Percentiles rank a stretch among this genome's conserved stretches.
Evolutionary conservation across 2,797 vertebrate species (phyloP).

Genomic region (Catharus ustulatus): DNA sequence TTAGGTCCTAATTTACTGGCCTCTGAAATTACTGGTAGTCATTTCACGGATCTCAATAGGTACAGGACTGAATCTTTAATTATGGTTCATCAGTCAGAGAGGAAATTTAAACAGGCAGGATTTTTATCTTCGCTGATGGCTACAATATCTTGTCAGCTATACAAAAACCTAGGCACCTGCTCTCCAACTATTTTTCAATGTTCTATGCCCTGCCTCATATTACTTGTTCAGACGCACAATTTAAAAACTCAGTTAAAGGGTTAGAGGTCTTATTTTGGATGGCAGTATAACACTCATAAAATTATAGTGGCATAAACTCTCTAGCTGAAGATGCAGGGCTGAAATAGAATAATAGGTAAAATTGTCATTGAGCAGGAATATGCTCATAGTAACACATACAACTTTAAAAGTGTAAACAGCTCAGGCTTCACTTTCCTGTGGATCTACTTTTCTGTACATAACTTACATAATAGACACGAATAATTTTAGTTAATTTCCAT

Average conservation of each 20-base stretch:
- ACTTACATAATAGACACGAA: neutral
- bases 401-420: neutral
- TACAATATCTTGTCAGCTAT: neutral
- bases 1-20: slow-evolving; percentile 8
- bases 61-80: neutral
- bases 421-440: neutral
- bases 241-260: neutral
- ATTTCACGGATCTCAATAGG: neutral
- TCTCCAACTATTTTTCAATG: neutral
- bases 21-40: slow-evolving; percentile 29
- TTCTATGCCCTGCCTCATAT: neutral
- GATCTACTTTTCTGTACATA: neutral
- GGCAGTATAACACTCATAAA: neutral
- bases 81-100: neutral
- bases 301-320: neutral
- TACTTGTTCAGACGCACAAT: neutral
- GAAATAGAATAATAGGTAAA: neutral
- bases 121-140: neutral
- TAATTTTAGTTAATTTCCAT: neutral
- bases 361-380: neutral
- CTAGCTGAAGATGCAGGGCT: neutral
- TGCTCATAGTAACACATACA: neutral
- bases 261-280: neutral
- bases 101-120: neutral
- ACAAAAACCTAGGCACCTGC: neutral